These are phyloP conservation scores for Zoanthus sociatus DNA, from an alignment of 92 coral and sea anemone species.

Conservation along the genomic window DNA sequence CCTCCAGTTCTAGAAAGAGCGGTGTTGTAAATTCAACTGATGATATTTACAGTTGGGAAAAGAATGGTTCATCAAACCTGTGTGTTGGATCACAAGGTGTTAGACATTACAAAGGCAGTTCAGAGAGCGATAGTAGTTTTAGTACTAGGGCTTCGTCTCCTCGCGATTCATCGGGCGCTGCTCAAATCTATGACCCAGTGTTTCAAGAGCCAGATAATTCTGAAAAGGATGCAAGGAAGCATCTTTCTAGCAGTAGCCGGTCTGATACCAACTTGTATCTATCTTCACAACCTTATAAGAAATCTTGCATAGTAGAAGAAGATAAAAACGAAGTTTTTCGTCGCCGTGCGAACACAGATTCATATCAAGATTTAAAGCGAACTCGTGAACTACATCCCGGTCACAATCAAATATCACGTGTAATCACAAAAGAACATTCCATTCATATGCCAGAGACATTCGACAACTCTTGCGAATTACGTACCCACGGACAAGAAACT, in stretches of 20 bases:
- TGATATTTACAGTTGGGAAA: slow-evolving; percentile 5
- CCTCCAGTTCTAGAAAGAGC: neutral
- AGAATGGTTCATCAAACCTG: neutral
- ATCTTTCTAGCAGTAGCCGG: slow-evolving; percentile 4
- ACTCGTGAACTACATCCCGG: neutral
- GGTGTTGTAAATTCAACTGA: slow-evolving; percentile 1
- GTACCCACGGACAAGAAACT: slow-evolving; percentile 14
- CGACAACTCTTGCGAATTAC: neutral
- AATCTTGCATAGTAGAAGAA: neutral
- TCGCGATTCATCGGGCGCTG: neutral
- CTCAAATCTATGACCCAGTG: slow-evolving; percentile 1
- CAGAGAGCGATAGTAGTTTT: neutral
- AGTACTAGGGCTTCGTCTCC: neutral
- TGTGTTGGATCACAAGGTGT: neutral
- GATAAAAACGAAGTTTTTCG: slow-evolving; percentile 10
- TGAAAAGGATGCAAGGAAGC: neutral
- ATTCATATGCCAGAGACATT: slow-evolving; percentile 1
- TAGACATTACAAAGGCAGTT: neutral
- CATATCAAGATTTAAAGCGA: neutral
- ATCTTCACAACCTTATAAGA: slow-evolving; percentile 3
- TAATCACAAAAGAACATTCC: neutral
- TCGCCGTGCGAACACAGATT: slow-evolving; percentile 38
- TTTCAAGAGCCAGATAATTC: neutral
- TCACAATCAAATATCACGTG: neutral
- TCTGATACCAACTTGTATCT: slow-evolving; percentile 36